A percentile compares a stretch with the other conserved stretches of the same genome.
Conservation (phyloP, 1,140 invertebrate species). For the Saccostrea cuccullata region DNA sequence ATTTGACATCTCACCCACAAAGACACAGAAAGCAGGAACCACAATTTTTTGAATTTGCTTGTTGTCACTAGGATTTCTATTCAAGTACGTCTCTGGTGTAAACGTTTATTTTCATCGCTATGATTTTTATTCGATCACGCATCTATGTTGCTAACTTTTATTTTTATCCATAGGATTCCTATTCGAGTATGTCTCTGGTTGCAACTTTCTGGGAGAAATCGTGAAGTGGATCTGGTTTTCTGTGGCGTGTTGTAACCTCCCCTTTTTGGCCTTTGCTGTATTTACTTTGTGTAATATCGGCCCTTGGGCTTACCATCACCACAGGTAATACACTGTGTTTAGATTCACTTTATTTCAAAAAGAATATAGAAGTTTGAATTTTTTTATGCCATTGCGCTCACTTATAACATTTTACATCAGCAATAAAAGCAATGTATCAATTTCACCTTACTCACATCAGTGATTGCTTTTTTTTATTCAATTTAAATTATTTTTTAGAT, state of each 20-base stretch:
- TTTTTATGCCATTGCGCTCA: too few relatives aligned
- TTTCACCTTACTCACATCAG: slow-evolving; percentile 61
- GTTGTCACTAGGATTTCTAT: too few relatives aligned
- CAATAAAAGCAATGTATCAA: slow-evolving; percentile 16
- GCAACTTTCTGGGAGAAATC: slow-evolving; percentile 84
- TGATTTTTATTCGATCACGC: background rate
- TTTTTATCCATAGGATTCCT: slow-evolving; percentile 78
- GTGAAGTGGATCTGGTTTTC: slow-evolving; percentile 82
- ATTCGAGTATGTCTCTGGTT: slow-evolving; percentile 82
- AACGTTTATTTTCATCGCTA: too few relatives aligned
- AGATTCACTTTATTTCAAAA: background rate
- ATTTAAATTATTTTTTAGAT: too few relatives aligned
- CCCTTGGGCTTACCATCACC: slow-evolving; percentile 80
- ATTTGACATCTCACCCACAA: too few relatives aligned
- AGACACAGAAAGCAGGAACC: too few relatives aligned
- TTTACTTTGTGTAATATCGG: slow-evolving; percentile 81
- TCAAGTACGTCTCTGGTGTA: too few relatives aligned
- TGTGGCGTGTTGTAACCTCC: slow-evolving; percentile 70
- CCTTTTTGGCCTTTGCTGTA: slow-evolving; percentile 80
- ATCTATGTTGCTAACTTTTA: background rate
- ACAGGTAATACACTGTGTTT: slow-evolving; percentile 73
- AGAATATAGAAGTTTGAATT: too few relatives aligned
- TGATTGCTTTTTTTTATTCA: too few relatives aligned
- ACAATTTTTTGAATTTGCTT: too few relatives aligned
- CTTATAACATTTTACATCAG: too few relatives aligned